These are phyloP conservation scores for Staurois parvus DNA, from an alignment of 2,797 vertebrate genomes.

Conservation along the genomic window DNA sequence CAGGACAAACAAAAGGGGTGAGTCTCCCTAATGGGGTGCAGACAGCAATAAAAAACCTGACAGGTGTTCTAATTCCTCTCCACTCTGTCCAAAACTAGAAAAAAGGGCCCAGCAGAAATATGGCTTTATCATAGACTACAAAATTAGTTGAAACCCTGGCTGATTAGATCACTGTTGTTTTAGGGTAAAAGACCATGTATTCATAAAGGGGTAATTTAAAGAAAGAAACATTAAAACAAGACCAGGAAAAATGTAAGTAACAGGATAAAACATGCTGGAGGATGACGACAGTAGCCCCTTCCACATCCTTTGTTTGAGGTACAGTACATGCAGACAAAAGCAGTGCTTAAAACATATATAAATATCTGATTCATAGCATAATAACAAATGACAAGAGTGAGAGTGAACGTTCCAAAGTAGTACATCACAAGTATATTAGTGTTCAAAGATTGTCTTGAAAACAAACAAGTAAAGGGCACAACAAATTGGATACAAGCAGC, in stretches of 20 bases:
- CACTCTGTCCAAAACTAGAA: no score
- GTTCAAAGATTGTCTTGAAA: conserved; percentile 64
- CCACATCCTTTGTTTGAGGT: conserved; percentile 73
- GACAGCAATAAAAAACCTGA: no score
- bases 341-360: conserved; percentile 77
- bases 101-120: no score
- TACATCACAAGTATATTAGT: conserved; percentile 67
- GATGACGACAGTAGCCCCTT: conserved; percentile 73
- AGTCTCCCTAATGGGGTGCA: no score
- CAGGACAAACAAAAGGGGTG: no score
- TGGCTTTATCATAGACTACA: no score
- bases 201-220: conserved; percentile 72
- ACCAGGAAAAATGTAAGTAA: conserved; percentile 74
- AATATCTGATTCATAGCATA: conserved; percentile 69
- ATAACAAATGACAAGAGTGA: conserved; percentile 89
- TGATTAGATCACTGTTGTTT: conserved; percentile 78
- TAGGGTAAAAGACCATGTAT: conserved; percentile 67
- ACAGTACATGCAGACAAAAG: conserved; percentile 83
- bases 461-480: conserved; percentile 66
- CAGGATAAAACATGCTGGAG: conserved; percentile 81
- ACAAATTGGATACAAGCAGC: conserved; percentile 67
- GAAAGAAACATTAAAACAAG: conserved; percentile 75
- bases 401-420: conserved; percentile 80
- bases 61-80: no score
- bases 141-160: conserved; percentile 13